These are phyloP conservation scores for Alca torda DNA, from an alignment of 2,797 vertebrate species.

Conservation along the genomic window DNA sequence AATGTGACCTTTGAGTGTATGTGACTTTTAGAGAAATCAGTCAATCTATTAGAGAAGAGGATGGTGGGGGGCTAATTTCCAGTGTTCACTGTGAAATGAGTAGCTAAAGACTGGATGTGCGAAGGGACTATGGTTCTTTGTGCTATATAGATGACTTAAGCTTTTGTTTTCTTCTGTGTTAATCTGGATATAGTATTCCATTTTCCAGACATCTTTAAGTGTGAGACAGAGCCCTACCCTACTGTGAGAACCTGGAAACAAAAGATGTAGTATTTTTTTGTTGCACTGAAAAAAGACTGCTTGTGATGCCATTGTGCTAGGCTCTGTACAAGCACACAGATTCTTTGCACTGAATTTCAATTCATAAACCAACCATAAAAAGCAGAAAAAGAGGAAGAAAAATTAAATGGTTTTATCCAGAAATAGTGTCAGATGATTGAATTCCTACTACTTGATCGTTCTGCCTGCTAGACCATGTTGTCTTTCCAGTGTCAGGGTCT, in stretches of 20 bases:
- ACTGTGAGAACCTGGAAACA: not conserved
- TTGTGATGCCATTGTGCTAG: not conserved
- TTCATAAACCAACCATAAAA: not conserved
- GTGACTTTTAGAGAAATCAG: constrained; percentile 16
- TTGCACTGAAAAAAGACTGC: not conserved
- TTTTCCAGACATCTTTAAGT: not conserved
- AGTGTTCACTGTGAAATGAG: not conserved
- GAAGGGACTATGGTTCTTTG: not conserved
- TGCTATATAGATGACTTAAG: not conserved
- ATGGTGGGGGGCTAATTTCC: not conserved
- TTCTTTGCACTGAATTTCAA: not conserved
- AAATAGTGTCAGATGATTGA: not conserved
- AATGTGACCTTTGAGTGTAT: constrained; percentile 18
- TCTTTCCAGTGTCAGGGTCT: not conserved
- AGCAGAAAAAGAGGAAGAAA: not conserved
- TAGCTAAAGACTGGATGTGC: not conserved
- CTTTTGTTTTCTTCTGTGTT: not conserved
- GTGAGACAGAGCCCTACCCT: not conserved
- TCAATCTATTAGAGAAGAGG: not conserved
- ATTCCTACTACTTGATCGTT: not conserved
- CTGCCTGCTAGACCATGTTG: not conserved
- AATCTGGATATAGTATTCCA: not conserved
- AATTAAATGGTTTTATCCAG: not conserved
- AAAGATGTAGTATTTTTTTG: not conserved
- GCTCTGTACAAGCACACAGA: not conserved